Percentiles rank a stretch among this genome's conserved stretches.
These are phyloP conservation scores for Dolichotis patagonum DNA, from an alignment of 2,113 vertebrate species.

Conservation along the genomic window DNA sequence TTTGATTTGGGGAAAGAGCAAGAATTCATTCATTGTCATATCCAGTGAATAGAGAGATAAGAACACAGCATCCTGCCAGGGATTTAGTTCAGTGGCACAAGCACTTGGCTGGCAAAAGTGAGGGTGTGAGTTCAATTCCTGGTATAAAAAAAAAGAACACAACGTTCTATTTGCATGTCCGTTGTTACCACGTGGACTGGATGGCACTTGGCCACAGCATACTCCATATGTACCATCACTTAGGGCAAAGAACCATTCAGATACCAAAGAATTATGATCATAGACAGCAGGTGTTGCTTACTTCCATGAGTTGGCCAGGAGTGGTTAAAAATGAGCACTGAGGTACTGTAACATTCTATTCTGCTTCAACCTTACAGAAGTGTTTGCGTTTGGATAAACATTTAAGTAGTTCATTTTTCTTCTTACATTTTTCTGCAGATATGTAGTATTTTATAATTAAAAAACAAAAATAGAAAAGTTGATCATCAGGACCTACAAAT, in stretches of 20 bases:
- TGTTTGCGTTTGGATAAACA: neutral
- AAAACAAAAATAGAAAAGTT: neutral
- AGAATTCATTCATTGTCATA: neutral
- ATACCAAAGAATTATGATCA: neutral
- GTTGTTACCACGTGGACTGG: too few relatives aligned
- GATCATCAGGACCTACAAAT: neutral
- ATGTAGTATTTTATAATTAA: neutral
- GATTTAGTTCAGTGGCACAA: too few relatives aligned
- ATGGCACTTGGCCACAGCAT: neutral
- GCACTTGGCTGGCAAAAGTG: too few relatives aligned
- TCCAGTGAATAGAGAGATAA: neutral
- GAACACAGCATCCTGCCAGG: neutral
- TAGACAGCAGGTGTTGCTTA: too few relatives aligned
- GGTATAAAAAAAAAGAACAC: neutral
- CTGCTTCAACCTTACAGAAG: neutral
- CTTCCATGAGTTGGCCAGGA: neutral
- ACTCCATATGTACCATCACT: neutral
- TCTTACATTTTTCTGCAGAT: neutral
- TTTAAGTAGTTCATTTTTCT: neutral
- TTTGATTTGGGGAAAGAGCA: neutral
- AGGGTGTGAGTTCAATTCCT: too few relatives aligned
- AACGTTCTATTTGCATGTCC: accelerated
- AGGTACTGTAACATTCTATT: neutral
- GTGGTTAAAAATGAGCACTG: accelerated
- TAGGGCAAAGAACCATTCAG: neutral